These are phyloP conservation scores for Argyrosomus regius DNA, from an alignment of 2,797 vertebrate species.

Conservation along the genomic window DNA sequence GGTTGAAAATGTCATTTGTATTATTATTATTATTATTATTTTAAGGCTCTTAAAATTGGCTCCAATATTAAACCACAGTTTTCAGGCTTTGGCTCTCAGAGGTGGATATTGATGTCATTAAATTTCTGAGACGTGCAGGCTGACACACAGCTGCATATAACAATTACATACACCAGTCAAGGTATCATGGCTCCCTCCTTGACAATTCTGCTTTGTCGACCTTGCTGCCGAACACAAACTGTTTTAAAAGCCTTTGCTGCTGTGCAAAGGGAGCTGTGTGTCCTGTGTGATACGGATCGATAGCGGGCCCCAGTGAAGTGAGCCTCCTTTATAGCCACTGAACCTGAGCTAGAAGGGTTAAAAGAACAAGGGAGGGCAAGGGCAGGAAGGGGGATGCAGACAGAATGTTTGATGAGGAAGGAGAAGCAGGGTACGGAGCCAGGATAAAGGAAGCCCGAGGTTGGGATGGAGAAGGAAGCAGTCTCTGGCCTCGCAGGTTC, in stretches of 20 bases:
- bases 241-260: constrained; percentile 69
- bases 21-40: background rate
- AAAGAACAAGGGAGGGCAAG: constrained; percentile 75
- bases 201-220: constrained; percentile 68
- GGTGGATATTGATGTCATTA: background rate
- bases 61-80: background rate
- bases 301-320: constrained; percentile 64
- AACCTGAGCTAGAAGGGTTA: constrained; percentile 83
- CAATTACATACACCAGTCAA: constrained; percentile 32
- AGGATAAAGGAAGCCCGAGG: constrained; percentile 61
- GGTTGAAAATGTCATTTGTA: too few species aligned
- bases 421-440: constrained; percentile 35
- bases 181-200: constrained; percentile 46
- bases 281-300: constrained; percentile 77
- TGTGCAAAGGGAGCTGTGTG: constrained; percentile 61
- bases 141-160: background rate
- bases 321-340: constrained; percentile 76
- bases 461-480: constrained; percentile 42
- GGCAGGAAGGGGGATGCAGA: constrained; percentile 53
- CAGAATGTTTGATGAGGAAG: constrained; percentile 76
- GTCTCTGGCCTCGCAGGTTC: constrained; percentile 23
- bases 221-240: constrained; percentile 69
- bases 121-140: background rate
- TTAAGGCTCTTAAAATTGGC: background rate
- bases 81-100: background rate